phyloP scores from a whole-genome alignment of 2,797 vertebrate genomes.

The Syndactyla subalaris region DNA sequence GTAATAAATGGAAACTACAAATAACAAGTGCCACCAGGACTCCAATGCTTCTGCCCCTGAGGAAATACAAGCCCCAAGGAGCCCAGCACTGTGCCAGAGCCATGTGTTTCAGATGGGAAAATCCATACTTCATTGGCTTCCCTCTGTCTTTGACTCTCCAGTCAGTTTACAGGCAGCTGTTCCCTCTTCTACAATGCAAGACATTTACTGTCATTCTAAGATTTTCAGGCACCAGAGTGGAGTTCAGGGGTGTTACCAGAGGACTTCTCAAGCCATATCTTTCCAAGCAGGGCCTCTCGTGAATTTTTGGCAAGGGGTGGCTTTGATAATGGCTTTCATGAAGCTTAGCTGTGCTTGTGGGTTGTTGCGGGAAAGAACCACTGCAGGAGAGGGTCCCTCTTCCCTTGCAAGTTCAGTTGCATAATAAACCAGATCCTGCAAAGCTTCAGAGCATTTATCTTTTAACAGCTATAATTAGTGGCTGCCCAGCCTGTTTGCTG shows the following conservation, averaged over 20 bases:
- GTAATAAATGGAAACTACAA: constrained; percentile 27
- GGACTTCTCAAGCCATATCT: not conserved
- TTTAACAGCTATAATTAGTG: not conserved
- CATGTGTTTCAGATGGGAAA: not conserved
- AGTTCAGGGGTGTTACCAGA: not conserved
- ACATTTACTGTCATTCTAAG: not conserved
- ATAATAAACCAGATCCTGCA: not conserved
- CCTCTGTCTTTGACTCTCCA: not conserved
- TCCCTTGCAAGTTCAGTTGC: not conserved
- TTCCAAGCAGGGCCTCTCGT: not conserved
- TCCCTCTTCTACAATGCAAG: not conserved
- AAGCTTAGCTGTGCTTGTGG: not conserved
- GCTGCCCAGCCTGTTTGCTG: not conserved
- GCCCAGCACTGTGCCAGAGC: not conserved
- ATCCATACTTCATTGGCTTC: not conserved
- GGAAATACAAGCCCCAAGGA: not conserved
- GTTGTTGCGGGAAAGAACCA: not conserved
- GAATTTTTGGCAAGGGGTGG: not conserved
- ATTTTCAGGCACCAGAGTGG: not conserved
- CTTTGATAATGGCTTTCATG: not conserved
- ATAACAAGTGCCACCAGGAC: not conserved
- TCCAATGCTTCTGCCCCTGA: not conserved
- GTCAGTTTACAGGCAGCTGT: not conserved
- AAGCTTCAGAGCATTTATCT: not conserved
- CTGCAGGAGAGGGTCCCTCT: not conserved